These are phyloP conservation scores for Huso huso DNA, from an alignment of 2,797 vertebrate genomes.

Conservation along the genomic window DNA sequence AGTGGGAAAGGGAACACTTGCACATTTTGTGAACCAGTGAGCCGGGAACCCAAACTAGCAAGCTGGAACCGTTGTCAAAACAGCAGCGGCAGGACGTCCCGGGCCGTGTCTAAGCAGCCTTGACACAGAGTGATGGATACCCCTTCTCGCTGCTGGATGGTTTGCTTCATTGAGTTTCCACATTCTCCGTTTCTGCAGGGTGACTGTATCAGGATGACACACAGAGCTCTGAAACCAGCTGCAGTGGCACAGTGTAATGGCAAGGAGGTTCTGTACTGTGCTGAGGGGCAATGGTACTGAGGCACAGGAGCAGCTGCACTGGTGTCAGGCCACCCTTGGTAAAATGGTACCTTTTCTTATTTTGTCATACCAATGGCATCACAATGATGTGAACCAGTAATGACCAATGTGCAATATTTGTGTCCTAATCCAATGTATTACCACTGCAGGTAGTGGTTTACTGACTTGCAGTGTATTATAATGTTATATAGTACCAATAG, in stretches of 20 bases:
- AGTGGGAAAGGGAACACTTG: neutral
- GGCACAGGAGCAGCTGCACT: too few species aligned
- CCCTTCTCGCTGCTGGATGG: neutral
- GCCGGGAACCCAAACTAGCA: neutral
- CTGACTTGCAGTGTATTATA: too few species aligned
- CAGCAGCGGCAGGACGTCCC: slow-evolving; percentile 24
- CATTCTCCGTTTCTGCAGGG: neutral
- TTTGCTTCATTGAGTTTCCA: neutral
- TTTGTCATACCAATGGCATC: too few species aligned
- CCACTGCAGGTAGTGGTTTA: too few species aligned
- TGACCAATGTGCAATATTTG: too few species aligned
- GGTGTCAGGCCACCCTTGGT: too few species aligned
- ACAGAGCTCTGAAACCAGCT: neutral
- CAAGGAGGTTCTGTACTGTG: too few species aligned
- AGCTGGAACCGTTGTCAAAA: slow-evolving; percentile 1
- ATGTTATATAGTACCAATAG: too few species aligned
- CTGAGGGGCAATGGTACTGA: too few species aligned
- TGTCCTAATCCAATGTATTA: too few species aligned
- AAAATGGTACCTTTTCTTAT: too few species aligned
- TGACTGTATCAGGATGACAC: neutral
- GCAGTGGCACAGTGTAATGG: neutral
- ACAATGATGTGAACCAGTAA: too few species aligned
- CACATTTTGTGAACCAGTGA: neutral
- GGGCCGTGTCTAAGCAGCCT: neutral
- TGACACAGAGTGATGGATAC: neutral